Base-by-base conservation (phyloP, 92 coral and sea anemone genomes). In the Nematostella vectensis region DNA sequence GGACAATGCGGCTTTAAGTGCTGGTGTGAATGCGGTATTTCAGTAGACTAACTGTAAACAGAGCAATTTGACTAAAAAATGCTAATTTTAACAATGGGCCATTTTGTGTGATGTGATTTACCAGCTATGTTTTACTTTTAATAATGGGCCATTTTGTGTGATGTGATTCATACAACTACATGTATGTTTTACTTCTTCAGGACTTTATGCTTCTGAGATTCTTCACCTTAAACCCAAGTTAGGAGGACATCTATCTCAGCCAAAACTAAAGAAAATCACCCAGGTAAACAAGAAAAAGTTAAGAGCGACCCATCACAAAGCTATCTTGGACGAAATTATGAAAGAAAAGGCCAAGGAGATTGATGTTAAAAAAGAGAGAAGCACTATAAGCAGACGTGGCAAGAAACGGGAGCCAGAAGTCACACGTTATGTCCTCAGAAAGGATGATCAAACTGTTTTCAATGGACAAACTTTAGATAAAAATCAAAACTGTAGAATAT, bases 301-400 rank as follows among this genome's bases (percentile, higher is more conserved):
- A 3, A 67, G 66, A 57, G 60, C 71, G 15, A 37, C 59, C 24
- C 63, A 45, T 21, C 62, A 79, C 29, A 79, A 79, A 56, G 87
- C 50, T 55, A 67, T 79, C 54, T 75, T 72, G 17, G 71, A 79
- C 53, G 87, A 79, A 58, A 79, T 73, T 9, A 60, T 73, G 65
- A 66, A 68, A 50, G 80, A 60, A 30, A 57, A 57, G 42, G 76
- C 58, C 4, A 71, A 65, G 71, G 58, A 65, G 36, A 47, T 54
- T 4, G 76, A 79, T 66, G 62, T 73, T n/a, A 67, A 72, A 56
- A 73, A 79, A 58, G 72, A 66, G 25, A 54, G 57, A 51, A 50
- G 30, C 55, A 61, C 61, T 1, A 57, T 71, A 27, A 56, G 49
- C 11, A 27, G 52, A 39, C 52, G 77, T 36, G 61, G 62, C 21